Conservation (phyloP, 2,797 vertebrate species). For the Urocyon cinereoargenteus region DNA sequence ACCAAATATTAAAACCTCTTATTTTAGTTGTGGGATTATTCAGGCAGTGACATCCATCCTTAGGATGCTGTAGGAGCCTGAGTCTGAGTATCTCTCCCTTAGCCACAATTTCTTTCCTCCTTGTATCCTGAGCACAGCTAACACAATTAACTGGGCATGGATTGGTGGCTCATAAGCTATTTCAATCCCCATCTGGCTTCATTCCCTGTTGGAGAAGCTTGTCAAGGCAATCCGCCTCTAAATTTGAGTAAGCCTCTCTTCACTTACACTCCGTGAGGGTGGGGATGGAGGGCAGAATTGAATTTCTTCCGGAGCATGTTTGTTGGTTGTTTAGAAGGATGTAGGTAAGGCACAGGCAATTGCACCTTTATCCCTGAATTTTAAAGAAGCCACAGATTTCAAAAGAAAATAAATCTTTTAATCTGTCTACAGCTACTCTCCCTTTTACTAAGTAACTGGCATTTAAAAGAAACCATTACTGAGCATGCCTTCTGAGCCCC, state of each 20-base stretch:
- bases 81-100: conserved; percentile 42
- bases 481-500: conserved; percentile 69
- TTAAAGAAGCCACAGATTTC: conserved; percentile 78
- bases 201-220: conserved; percentile 78
- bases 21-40: conserved; percentile 51
- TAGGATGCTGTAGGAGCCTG: conserved; percentile 16
- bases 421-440: conserved; percentile 60
- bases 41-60: conserved; percentile 29
- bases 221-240: conserved; percentile 78
- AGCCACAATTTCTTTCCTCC: conserved; percentile 49
- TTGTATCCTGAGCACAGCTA: conserved; percentile 50
- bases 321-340: conserved; percentile 72
- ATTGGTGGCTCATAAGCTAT: conserved; percentile 65
- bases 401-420: conserved; percentile 76
- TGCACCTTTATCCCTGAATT: conserved; percentile 74
- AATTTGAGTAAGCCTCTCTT: conserved; percentile 75
- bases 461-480: conserved; percentile 79
- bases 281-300: conserved; percentile 44
- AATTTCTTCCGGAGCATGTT: conserved; percentile 76
- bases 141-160: conserved; percentile 71
- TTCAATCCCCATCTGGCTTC: conserved; percentile 69
- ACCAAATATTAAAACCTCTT: conserved; percentile 28
- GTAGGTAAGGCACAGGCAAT: conserved; percentile 67
- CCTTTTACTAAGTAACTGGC: conserved; percentile 72
- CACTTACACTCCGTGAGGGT: conserved; percentile 63